These are phyloP conservation scores for Zaprionus obscuricornis DNA, from an alignment of 2,888 invertebrate genomes.

Conservation along the genomic window DNA sequence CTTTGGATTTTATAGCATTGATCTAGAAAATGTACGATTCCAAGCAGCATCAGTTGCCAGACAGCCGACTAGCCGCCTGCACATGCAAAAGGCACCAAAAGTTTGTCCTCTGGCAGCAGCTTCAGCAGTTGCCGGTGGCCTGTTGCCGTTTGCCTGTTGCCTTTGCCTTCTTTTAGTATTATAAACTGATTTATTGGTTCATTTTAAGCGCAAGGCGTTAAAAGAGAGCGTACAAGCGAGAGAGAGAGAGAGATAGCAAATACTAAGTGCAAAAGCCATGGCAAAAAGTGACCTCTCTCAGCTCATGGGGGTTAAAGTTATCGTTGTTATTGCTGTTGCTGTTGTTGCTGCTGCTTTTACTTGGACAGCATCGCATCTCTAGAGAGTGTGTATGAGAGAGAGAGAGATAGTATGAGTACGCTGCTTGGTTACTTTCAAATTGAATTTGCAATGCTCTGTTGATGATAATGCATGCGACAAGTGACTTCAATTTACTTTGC, in stretches of 20 bases:
- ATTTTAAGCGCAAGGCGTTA: conserved; percentile 57
- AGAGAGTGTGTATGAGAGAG: no score
- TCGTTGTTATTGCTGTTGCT: no score
- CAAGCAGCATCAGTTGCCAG: conserved; percentile 23
- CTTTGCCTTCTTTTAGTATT: conserved; percentile 59
- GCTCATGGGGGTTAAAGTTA: conserved; percentile 33
- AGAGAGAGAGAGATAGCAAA: no score
- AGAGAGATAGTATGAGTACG: no score
- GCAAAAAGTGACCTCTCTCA: conserved; percentile 35
- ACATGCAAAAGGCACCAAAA: conserved; percentile 54
- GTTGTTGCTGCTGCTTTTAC: no score
- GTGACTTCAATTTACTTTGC: conserved; percentile 56
- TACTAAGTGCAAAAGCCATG: conserved; percentile 55
- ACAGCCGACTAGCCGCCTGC: no score
- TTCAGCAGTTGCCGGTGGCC: conserved; percentile 6
- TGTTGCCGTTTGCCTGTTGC: conserved; percentile 23
- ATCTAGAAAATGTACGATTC: no score
- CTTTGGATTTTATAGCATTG: conserved; percentile 46
- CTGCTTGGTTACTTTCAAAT: conserved; percentile 46
- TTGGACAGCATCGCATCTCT: no score
- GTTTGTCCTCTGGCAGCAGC: conserved; percentile 62
- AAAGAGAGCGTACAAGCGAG: no score
- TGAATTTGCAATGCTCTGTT: conserved; percentile 59
- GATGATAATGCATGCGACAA: conserved; percentile 70
- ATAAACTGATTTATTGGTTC: conserved; percentile 79